These are phyloP conservation scores for Macrotis lagotis DNA, from an alignment of 2,113 vertebrate species.

Conservation along the genomic window DNA sequence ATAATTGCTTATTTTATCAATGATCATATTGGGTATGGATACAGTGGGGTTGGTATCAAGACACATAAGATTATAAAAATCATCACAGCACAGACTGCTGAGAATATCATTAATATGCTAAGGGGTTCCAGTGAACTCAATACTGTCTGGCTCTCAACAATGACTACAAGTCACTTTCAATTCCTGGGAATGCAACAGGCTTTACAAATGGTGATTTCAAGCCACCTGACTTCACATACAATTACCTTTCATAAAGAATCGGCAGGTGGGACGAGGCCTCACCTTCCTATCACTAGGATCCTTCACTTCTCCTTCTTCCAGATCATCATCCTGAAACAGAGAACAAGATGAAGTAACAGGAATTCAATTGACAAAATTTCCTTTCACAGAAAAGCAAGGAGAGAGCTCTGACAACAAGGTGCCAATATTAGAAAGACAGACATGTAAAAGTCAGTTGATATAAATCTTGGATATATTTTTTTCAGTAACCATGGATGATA, in stretches of 20 bases:
- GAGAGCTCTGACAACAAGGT: fast-evolving
- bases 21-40: neutral
- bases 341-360: constrained; percentile 35
- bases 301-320: constrained; percentile 98
- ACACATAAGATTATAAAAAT: neutral
- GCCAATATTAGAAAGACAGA: neutral
- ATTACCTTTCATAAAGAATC: constrained; percentile 99
- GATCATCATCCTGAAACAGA: constrained; percentile 94
- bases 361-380: neutral
- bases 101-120: neutral
- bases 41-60: neutral
- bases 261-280: constrained; percentile 95
- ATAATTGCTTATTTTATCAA: neutral
- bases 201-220: neutral
- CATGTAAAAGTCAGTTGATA: neutral
- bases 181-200: neutral
- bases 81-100: neutral
- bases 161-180: neutral
- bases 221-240: neutral
- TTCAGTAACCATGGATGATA: neutral
- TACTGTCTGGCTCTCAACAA: neutral
- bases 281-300: constrained; percentile 97
- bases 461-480: neutral
- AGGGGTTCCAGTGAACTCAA: neutral
- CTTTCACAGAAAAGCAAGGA: neutral